These are phyloP conservation scores for Drosophila lutescens DNA, from an alignment of 2,888 invertebrate genomes.

Conservation along the genomic window DNA sequence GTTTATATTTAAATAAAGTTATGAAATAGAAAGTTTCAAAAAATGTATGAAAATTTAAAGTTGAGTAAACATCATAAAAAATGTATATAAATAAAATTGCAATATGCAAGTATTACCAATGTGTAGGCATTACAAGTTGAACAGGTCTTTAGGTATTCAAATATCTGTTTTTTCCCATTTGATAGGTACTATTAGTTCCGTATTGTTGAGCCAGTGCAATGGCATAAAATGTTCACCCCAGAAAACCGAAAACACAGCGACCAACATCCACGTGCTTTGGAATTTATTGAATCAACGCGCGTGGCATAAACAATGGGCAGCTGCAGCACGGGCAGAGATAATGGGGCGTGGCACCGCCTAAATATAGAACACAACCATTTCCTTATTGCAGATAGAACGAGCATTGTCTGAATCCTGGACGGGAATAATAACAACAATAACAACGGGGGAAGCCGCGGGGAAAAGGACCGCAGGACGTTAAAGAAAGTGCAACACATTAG, in stretches of 20 bases:
- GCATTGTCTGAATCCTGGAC: conserved; percentile 54
- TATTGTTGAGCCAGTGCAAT: conserved; percentile 15
- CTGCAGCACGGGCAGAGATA: conserved; percentile 28
- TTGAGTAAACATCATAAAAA: no score
- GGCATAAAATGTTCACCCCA: conserved; percentile 27
- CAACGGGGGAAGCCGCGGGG: not conserved
- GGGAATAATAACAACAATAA: conserved; percentile 10
- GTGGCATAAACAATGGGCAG: conserved; percentile 55
- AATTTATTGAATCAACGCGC: conserved; percentile 62
- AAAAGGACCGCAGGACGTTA: conserved; percentile 8
- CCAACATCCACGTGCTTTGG: conserved; percentile 21
- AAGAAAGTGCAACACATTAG: conserved; percentile 45
- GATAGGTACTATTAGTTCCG: no score
- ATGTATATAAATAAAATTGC: no score
- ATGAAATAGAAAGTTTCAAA: no score
- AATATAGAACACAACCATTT: conserved; percentile 49
- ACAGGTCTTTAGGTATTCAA: no score
- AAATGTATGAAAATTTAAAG: no score
- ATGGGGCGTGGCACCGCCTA: conserved; percentile 42
- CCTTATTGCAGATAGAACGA: conserved; percentile 30
- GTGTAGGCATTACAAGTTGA: no score
- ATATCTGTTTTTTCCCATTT: no score
- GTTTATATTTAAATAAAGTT: not conserved
- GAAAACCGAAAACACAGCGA: conserved; percentile 30
- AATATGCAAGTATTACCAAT: no score